Base-by-base conservation (phyloP, 2,888 invertebrate genomes). In the Phengaris alcon region DNA sequence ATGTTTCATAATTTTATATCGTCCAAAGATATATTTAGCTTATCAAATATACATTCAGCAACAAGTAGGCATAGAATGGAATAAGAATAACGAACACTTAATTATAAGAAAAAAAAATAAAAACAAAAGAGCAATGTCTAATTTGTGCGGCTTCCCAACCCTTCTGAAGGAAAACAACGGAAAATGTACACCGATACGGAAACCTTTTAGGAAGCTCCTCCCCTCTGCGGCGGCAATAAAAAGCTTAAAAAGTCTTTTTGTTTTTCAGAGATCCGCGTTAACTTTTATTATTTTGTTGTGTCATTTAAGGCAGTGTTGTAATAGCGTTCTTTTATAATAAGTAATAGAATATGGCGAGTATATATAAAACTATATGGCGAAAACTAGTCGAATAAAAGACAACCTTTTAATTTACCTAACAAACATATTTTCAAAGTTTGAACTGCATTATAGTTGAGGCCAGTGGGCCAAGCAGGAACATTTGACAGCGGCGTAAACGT, bases 181-280 rank as follows among this genome's bases (percentile, higher is more conserved):
- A 82, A 85, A 89, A 87, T 84, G 82, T 84, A 89, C 84, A 87
- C 88, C 87, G 85, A 83, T 86, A 86, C 79, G 78, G 91, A 92
- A 92, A 88, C 92, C 92, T 87, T 88, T 85, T 84, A 92, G 83
- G 91, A 91, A 90, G 90, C 89, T 86, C 90, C 88, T 87, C 90
- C 92, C 91, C 81, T 76, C 79, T 82, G 82, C 79, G 80, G 79
- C 79, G 80, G 78, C 84, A 84, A 84, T 84, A 86, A 86, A 86
- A 85, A 86, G 88, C 86, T 89, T 88, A 88, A 84, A 85, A 79
- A 74, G 76, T 77, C 55, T 77, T 74, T 76, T 76, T 82, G 79
- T 72, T 54, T 72, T 72, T 72, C 13, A 54, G 72, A 72, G 72
- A 52, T 72, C 72, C 72, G 15, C 9, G n/a, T 13, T 70, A 10